phyloP scores from a whole-genome alignment of 2,888 invertebrate genomes.

The Cantharis rufa region DNA sequence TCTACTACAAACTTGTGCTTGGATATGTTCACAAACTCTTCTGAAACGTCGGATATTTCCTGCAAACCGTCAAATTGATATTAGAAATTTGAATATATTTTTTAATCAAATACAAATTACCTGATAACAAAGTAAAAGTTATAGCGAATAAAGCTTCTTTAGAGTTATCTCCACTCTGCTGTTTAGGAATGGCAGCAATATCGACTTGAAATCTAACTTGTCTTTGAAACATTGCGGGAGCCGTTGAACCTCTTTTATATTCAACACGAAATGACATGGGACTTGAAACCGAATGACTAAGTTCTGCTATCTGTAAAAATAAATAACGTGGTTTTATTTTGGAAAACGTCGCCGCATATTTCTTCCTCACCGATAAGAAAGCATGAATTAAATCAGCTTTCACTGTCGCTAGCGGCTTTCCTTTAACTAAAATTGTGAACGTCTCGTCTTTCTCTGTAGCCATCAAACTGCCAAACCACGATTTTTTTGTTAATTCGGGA shows the following conservation, averaged over 20 bases:
- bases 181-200: constrained; percentile 82
- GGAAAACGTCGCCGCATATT: neutral
- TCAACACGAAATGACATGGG: constrained; percentile 98
- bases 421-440: constrained; percentile 94
- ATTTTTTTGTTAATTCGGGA: constrained; percentile 94
- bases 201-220: constrained; percentile 95
- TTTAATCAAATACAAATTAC: constrained; percentile 57
- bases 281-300: constrained; percentile 96
- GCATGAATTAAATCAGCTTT: constrained; percentile 99
- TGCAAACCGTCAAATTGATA: constrained; percentile 48
- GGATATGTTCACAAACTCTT: constrained; percentile 95
- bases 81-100: neutral
- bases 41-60: constrained; percentile 94
- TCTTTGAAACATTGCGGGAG: constrained; percentile 94
- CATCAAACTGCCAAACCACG: constrained; percentile 98
- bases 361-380: constrained; percentile 87
- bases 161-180: constrained; percentile 68
- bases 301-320: constrained; percentile 81
- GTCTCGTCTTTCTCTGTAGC: constrained; percentile 97
- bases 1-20: constrained; percentile 68
- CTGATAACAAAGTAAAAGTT: constrained; percentile 91
- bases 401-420: constrained; percentile 93
- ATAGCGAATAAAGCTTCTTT: constrained; percentile 86
- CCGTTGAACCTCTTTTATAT: constrained; percentile 92
- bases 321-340: neutral